phyloP scores from a whole-genome alignment of 2,797 vertebrate genomes.

The Buceros bicornis region DNA sequence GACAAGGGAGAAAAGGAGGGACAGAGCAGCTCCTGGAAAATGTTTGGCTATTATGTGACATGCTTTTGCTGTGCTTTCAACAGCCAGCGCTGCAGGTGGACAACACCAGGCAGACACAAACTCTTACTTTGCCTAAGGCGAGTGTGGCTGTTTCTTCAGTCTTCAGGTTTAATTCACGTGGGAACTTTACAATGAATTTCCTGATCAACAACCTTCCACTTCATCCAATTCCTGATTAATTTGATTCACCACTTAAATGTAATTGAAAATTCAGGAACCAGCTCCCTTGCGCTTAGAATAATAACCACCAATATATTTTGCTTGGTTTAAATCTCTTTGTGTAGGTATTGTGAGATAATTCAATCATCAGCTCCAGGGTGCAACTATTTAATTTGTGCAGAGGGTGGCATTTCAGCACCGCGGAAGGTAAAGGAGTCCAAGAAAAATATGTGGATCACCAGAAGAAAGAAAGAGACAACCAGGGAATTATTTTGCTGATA shows the following conservation, averaged over 20 bases:
- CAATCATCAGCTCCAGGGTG: neutral
- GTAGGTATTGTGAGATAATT: neutral
- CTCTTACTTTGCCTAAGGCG: neutral
- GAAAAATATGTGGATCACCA: neutral
- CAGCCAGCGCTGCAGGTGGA: neutral
- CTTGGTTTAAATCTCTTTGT: conserved; percentile 11
- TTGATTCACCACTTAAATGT: neutral
- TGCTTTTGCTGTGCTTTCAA: conserved; percentile 59
- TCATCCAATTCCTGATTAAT: conserved; percentile 39
- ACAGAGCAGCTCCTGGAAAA: neutral
- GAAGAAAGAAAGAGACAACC: neutral
- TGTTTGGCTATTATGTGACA: conserved; percentile 75
- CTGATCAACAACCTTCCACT: neutral
- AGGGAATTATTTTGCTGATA: neutral
- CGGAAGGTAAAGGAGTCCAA: neutral
- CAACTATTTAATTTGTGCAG: conserved; percentile 6
- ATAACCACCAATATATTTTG: neutral
- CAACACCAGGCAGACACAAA: too few species aligned
- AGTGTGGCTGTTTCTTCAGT: neutral
- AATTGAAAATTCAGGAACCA: neutral
- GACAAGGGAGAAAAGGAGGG: neutral
- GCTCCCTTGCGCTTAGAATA: neutral
- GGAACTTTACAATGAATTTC: conserved; percentile 5
- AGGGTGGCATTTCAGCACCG: neutral
- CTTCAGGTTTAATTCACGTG: neutral